Conservation (phyloP, 1,140 invertebrate species). For the Drosophila varians region DNA sequence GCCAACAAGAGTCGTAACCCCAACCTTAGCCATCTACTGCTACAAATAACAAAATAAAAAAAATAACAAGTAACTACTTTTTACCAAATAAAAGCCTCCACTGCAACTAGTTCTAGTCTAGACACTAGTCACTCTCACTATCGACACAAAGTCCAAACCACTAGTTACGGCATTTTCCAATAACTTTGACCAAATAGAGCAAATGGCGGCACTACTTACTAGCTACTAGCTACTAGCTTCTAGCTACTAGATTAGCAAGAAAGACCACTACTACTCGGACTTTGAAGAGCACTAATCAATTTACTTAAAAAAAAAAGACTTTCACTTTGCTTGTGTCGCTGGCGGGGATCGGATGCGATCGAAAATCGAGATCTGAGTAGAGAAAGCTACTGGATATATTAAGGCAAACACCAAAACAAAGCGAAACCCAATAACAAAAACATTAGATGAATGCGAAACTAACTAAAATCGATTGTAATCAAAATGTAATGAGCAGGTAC, state of each 20-base stretch:
- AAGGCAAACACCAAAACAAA: constrained; percentile 66
- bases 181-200: constrained; percentile 65
- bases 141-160: constrained; percentile 36
- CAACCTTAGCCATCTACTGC: constrained; percentile 23
- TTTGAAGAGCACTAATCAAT: constrained; percentile 53
- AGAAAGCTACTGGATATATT: constrained; percentile 44
- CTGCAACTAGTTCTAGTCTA: constrained; percentile 59
- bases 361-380: constrained; percentile 25
- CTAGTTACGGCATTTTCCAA: constrained; percentile 37
- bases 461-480: constrained; percentile 34
- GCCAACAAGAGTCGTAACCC: constrained; percentile 12
- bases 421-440: background rate
- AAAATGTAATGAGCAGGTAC: constrained; percentile 44
- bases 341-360: constrained; percentile 47
- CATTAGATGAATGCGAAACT: constrained; percentile 5
- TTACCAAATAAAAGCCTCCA: constrained; percentile 20
- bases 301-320: constrained; percentile 73
- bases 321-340: constrained; percentile 65
- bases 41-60: constrained; percentile 8
- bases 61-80: constrained; percentile 10
- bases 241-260: constrained; percentile 66
- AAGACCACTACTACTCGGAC: constrained; percentile 32
- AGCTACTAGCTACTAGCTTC: too few species aligned
- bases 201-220: constrained; percentile 68
- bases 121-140: constrained; percentile 21